Conservation (phyloP, 2,113 vertebrate genomes). For the Solea senegalensis region DNA sequence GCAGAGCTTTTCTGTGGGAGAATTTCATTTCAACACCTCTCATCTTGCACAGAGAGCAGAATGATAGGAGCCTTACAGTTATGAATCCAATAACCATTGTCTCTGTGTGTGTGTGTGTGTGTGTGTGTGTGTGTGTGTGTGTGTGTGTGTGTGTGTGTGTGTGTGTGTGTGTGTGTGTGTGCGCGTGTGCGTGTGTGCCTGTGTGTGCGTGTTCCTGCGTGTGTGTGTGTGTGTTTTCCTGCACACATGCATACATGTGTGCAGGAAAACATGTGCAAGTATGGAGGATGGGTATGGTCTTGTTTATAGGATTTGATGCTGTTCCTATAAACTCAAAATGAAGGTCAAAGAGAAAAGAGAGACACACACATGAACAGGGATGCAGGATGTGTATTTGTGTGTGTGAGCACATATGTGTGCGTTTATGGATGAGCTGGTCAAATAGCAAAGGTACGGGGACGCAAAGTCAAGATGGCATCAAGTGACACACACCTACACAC, state of each 20-base stretch:
- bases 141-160: background rate
- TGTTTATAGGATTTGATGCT: conserved; percentile 73
- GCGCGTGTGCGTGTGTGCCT: no score
- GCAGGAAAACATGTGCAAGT: background rate
- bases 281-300: conserved; percentile 6
- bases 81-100: conserved; percentile 77
- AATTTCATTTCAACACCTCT: conserved; percentile 81
- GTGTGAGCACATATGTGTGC: background rate
- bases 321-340: conserved; percentile 65
- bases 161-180: conserved; percentile 2
- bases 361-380: conserved; percentile 32
- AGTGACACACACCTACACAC: conserved; percentile 23
- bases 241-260: background rate
- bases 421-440: background rate
- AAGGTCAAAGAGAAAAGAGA: conserved; percentile 68
- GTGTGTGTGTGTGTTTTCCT: background rate
- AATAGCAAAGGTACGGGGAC: background rate
- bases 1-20: conserved; percentile 76
- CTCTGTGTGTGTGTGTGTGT: conserved; percentile 2
- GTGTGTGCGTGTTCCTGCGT: no score
- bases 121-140: background rate
- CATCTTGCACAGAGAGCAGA: conserved; percentile 68
- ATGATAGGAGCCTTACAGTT: conserved; percentile 73
- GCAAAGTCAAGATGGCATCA: conserved; percentile 39
- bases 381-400: background rate